Conservation (phyloP, 2,888 invertebrate genomes). For the Theodoxus fluviatilis region DNA sequence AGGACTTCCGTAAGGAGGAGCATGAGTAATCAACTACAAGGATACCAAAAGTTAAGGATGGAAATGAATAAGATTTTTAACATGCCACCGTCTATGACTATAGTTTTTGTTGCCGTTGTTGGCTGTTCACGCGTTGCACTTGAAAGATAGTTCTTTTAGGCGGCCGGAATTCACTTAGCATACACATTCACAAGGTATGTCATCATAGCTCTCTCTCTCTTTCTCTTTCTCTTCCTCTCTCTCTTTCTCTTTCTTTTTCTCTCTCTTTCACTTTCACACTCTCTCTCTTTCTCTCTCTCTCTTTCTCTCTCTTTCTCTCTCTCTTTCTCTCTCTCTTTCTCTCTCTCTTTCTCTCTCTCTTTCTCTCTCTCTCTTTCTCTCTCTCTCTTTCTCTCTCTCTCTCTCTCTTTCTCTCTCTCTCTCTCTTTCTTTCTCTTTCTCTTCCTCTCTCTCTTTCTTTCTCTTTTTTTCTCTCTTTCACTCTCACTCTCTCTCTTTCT, state of each 20-base stretch:
- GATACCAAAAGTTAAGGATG: too few relatives aligned
- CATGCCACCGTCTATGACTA: too few relatives aligned
- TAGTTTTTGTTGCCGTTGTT: too few relatives aligned
- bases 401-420: conserved; percentile 1
- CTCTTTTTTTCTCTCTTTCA: neutral
- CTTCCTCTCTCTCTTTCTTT: neutral
- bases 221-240: neutral
- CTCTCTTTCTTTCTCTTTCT: neutral
- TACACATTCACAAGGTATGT: neutral
- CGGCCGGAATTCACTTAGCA: too few relatives aligned
- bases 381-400: neutral
- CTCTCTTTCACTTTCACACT: neutral
- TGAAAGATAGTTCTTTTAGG: too few relatives aligned
- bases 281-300: conserved; percentile 14
- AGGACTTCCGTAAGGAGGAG: too few relatives aligned
- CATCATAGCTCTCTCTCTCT: neutral
- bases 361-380: neutral
- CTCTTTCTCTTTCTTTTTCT: neutral
- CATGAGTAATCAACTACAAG: too few relatives aligned
- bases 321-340: neutral
- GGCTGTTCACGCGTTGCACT: too few relatives aligned
- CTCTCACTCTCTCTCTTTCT: conserved; percentile 3
- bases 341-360: neutral
- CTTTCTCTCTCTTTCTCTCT: neutral
- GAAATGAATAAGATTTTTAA: too few relatives aligned